Conservation (phyloP, 2,797 vertebrate species). For the Oreochromis grahami region DNA sequence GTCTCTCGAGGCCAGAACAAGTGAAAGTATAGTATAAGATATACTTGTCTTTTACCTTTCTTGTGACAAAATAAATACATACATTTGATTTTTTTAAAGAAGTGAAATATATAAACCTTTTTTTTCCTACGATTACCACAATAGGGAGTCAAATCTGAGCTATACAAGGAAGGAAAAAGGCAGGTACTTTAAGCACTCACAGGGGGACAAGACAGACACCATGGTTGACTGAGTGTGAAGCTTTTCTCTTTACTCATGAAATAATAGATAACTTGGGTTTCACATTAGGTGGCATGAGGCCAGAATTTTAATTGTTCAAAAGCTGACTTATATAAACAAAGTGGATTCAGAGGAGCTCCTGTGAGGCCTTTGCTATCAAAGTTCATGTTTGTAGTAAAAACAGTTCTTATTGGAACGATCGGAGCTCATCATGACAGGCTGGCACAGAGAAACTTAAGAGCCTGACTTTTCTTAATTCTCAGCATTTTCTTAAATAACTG, state of each 20-base stretch:
- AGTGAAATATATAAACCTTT: background rate
- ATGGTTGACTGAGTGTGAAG: slow-evolving; percentile 76
- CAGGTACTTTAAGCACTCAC: slow-evolving; percentile 46
- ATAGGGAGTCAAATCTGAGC: background rate
- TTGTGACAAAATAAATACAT: background rate
- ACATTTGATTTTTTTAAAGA: background rate
- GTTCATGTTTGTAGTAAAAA: slow-evolving; percentile 47
- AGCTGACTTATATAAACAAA: slow-evolving; percentile 42
- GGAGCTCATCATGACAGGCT: background rate
- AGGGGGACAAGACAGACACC: slow-evolving; percentile 63
- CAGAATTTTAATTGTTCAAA: slow-evolving; percentile 63
- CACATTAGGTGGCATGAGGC: slow-evolving; percentile 71
- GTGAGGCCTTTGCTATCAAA: slow-evolving; percentile 27
- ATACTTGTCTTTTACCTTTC: background rate
- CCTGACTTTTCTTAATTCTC: background rate
- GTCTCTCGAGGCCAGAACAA: background rate
- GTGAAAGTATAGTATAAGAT: background rate
- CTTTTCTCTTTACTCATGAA: slow-evolving; percentile 77
- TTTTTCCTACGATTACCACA: background rate
- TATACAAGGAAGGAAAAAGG: slow-evolving; percentile 30
- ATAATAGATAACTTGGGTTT: slow-evolving; percentile 81
- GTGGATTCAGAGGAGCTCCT: slow-evolving; percentile 14
- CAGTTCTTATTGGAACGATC: background rate
- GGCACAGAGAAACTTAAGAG: background rate
- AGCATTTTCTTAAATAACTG: background rate